phyloP scores from a whole-genome alignment of 2,113 vertebrate species.

The Equus quagga region DNA sequence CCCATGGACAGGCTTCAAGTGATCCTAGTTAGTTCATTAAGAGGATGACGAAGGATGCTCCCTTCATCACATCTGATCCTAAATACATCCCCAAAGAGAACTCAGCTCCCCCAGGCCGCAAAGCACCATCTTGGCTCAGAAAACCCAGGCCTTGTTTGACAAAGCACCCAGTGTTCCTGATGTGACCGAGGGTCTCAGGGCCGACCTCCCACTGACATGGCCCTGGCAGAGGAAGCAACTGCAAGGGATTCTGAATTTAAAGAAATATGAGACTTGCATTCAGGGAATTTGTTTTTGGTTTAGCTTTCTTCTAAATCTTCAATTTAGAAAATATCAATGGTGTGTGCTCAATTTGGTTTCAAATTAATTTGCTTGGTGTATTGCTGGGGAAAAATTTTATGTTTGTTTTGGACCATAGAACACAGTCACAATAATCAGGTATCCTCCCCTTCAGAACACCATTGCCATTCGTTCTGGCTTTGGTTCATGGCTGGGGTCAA shows the following conservation, averaged over 20 bases:
- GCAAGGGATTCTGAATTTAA: background rate
- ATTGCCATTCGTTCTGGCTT: background rate
- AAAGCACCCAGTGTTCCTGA: background rate
- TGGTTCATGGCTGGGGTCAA: background rate
- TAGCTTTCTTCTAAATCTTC: slow-evolving; percentile 6
- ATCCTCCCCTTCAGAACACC: background rate
- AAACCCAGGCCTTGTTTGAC: background rate
- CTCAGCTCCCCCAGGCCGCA: background rate
- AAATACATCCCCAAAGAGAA: background rate
- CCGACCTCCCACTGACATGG: too few relatives aligned
- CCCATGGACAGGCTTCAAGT: background rate
- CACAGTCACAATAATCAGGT: background rate
- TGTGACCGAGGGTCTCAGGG: background rate
- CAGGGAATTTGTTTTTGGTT: background rate
- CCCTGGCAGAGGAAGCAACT: background rate
- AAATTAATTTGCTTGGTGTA: background rate
- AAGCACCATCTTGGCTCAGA: background rate
- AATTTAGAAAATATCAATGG: background rate
- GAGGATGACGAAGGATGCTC: background rate
- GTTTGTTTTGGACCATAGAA: background rate
- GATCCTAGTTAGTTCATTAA: background rate
- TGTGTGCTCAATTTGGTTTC: background rate
- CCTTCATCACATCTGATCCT: background rate
- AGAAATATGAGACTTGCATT: background rate
- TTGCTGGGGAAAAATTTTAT: background rate